phyloP scores from a whole-genome alignment of 2,888 invertebrate species.

The Timema podura region DNA sequence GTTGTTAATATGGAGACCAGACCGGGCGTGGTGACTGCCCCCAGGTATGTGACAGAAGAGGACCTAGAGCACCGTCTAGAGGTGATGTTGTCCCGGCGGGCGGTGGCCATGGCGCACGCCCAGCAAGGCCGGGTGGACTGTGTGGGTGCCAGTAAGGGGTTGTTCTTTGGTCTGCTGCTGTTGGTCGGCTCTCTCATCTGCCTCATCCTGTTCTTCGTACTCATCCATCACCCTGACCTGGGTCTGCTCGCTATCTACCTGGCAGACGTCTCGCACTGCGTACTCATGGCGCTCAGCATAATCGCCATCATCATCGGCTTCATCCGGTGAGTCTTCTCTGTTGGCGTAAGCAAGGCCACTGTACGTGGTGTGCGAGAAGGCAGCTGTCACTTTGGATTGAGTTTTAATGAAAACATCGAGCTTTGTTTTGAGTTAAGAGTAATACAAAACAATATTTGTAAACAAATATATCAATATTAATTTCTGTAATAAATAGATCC shows the following conservation, averaged over 20 bases:
- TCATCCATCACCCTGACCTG: slow-evolving; percentile 80
- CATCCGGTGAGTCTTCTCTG: slow-evolving; percentile 62
- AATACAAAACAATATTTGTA: too few species aligned
- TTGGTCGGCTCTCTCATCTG: slow-evolving; percentile 88
- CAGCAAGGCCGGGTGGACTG: slow-evolving; percentile 86
- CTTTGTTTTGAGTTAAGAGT: too few species aligned
- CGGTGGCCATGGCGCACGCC: slow-evolving; percentile 80
- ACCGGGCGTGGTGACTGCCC: neutral
- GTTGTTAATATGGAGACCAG: too few species aligned
- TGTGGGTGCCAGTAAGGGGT: slow-evolving; percentile 88
- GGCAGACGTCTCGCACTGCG: slow-evolving; percentile 87
- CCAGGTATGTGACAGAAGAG: slow-evolving; percentile 66
- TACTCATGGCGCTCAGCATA: slow-evolving; percentile 81
- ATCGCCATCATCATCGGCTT: slow-evolving; percentile 88
- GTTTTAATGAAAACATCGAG: too few species aligned
- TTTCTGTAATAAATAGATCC: too few species aligned
- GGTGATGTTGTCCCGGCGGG: slow-evolving; percentile 81
- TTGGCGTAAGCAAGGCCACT: neutral
- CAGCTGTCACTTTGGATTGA: too few species aligned
- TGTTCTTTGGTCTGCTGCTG: slow-evolving; percentile 86
- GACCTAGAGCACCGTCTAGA: slow-evolving; percentile 84
- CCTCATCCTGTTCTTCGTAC: slow-evolving; percentile 92
- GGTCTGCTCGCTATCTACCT: slow-evolving; percentile 83
- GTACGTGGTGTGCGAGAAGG: too few species aligned
- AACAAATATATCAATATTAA: too few species aligned